Conservation (phyloP, 1,140 invertebrate species). For the Cyrtorhinus lividipennis region DNA sequence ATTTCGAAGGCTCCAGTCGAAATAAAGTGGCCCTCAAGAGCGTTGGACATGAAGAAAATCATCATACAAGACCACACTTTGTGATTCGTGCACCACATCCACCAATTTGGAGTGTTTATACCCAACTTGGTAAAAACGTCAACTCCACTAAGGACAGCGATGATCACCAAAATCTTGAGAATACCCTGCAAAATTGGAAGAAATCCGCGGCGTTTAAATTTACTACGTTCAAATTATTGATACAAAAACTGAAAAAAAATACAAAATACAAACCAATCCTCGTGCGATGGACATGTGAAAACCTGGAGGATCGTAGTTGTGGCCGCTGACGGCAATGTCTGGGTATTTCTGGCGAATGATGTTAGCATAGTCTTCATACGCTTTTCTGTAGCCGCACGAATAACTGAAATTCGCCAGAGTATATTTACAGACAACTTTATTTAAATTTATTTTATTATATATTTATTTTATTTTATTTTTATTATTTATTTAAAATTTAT, state of each 20-base stretch:
- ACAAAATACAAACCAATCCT: constrained; percentile 48
- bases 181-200: constrained; percentile 40
- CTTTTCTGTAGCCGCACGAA: constrained; percentile 69
- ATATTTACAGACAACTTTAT: too few species aligned
- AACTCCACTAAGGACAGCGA: constrained; percentile 61
- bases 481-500: too few species aligned
- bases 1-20: constrained; percentile 99
- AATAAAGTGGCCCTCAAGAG: constrained; percentile 82
- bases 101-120: constrained; percentile 59
- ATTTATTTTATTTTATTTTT: too few species aligned
- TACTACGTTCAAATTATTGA: constrained; percentile 11
- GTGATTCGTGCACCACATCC: constrained; percentile 82
- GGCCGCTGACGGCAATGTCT: constrained; percentile 73
- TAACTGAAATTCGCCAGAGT: too few species aligned
- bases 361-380: constrained; percentile 81
- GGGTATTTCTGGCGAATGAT: constrained; percentile 89
- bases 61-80: constrained; percentile 93
- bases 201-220: not conserved
- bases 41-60: constrained; percentile 88
- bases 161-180: constrained; percentile 75
- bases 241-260: constrained; percentile 31
- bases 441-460: too few species aligned
- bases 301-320: constrained; percentile 82
- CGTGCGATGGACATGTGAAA: constrained; percentile 72
- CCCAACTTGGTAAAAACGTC: constrained; percentile 67